Evolutionary conservation across 2,888 invertebrate genomes (phyloP).

Genomic region (Disparrhopalites patrizii): DNA sequence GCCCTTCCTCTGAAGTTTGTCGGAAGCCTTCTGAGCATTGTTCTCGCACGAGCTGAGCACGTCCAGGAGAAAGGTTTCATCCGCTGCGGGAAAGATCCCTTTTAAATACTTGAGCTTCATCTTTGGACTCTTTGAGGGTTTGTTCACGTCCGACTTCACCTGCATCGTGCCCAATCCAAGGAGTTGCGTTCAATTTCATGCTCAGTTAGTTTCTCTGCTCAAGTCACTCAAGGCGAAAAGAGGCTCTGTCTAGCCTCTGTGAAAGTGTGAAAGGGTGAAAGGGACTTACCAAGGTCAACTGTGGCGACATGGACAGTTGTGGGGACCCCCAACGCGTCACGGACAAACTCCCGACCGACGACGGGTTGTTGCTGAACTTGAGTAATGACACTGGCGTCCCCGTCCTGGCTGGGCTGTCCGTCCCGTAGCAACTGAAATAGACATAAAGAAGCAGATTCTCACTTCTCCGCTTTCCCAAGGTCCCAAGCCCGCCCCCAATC

Average conservation of each 20-base stretch:
- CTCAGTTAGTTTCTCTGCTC: too few species aligned
- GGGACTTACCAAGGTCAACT: constrained; percentile 44
- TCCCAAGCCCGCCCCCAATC: too few species aligned
- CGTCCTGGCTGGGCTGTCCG: constrained; percentile 47
- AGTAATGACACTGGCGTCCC: constrained; percentile 48
- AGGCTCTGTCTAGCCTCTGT: too few species aligned
- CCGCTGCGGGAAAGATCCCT: constrained; percentile 83
- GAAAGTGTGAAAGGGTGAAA: too few species aligned
- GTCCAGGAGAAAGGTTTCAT: constrained; percentile 80
- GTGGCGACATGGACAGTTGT: constrained; percentile 45
- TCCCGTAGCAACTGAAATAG: constrained; percentile 36
- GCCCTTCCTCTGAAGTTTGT: constrained; percentile 73
- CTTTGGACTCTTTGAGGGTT: constrained; percentile 60
- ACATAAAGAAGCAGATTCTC: too few species aligned
- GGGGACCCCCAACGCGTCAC: constrained; percentile 44
- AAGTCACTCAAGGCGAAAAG: too few species aligned
- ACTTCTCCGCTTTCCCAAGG: too few species aligned
- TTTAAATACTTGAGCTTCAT: constrained; percentile 93
- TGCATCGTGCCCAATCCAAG: neutral
- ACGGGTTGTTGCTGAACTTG: constrained; percentile 47
- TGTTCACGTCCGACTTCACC: constrained; percentile 20
- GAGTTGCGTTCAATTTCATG: neutral
- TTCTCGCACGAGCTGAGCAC: constrained; percentile 80
- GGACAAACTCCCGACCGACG: constrained; percentile 44
- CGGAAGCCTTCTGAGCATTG: constrained; percentile 83